Base-by-base conservation (phyloP, 1,140 invertebrate species). In the Asobara japonica region DNA sequence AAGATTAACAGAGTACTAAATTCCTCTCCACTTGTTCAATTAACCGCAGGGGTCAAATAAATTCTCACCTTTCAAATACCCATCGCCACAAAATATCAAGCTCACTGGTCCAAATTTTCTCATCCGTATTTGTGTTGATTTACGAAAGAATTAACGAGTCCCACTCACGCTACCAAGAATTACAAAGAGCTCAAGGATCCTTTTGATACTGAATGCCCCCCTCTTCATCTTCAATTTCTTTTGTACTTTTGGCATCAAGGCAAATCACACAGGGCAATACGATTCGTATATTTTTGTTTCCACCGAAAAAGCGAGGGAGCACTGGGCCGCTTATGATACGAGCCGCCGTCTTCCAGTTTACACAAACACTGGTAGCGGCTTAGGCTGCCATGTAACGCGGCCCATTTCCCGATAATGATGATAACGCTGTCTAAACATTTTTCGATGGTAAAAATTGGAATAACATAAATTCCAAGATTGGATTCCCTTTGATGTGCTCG, bases 231-330 rank as follows among this genome's bases (percentile, higher is more conserved):
- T 3, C 29, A 45, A 68, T 38, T 41, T 41, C 60, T 71, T 71
- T 71, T 71, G 56, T 71, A 36, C 20, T 36, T n/a, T n/a, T 27
- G 2, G 48, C 48, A 56, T 25, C 22, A 3, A 27, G 11, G 1
- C 13, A 56, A 2, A 56, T 56, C 13, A 56, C 51, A n/a, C 20
- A 56, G 22, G 67, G 48, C 41, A 45, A 36, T 31, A 36, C 64
- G 33, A 69, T 33, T 69, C 77, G 79, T 77, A 77, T 83, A 83
- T 83, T 83, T 80, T 82, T 74, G 75, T 82, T 82, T 73, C 74
- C 72, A 41, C 68, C 22, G 51, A 56, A 56, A 56, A 56, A 56
- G 2, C 51, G 51, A 22, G 51, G 73, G 76, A 69, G 75, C 67
- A 74, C n/a, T n/a, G n/a, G n/a, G 73, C 74, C 76, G 78, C 73